These are phyloP conservation scores for Callipepla californica DNA, from an alignment of 2,113 vertebrate genomes.

Conservation along the genomic window DNA sequence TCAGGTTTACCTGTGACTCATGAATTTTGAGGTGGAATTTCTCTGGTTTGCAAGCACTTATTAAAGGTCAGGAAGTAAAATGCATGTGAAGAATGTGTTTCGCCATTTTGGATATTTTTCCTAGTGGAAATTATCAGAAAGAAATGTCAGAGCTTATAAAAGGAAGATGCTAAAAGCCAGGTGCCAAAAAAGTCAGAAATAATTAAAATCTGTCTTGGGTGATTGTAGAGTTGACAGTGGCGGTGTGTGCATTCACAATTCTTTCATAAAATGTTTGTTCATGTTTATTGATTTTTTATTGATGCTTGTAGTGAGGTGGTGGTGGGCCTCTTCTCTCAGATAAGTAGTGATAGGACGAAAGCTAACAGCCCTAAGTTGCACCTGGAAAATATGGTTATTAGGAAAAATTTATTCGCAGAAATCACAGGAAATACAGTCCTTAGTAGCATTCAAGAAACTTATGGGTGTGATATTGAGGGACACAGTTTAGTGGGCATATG, in stretches of 20 bases:
- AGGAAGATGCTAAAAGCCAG: conserved; percentile 11
- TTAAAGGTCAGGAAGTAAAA: background rate
- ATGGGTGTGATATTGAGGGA: no score
- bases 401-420: no score
- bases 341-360: no score
- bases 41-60: background rate
- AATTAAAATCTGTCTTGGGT: background rate
- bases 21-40: background rate
- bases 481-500: no score
- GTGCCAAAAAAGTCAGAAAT: background rate
- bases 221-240: background rate
- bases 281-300: background rate
- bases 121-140: conserved; percentile 5
- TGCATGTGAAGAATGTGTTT: background rate
- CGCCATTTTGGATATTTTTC: background rate
- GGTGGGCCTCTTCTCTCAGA: no score
- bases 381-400: no score
- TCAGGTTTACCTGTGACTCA: background rate
- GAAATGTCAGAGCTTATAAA: background rate
- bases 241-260: fast-evolving
- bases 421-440: no score
- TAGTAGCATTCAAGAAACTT: no score
- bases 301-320: no score
- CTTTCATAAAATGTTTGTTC: background rate
- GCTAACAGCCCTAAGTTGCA: no score